A percentile compares a stretch with the other conserved stretches of the same genome.
These are phyloP conservation scores for Acronicta leporina DNA, from an alignment of 2,888 invertebrate species.

Conservation along the genomic window DNA sequence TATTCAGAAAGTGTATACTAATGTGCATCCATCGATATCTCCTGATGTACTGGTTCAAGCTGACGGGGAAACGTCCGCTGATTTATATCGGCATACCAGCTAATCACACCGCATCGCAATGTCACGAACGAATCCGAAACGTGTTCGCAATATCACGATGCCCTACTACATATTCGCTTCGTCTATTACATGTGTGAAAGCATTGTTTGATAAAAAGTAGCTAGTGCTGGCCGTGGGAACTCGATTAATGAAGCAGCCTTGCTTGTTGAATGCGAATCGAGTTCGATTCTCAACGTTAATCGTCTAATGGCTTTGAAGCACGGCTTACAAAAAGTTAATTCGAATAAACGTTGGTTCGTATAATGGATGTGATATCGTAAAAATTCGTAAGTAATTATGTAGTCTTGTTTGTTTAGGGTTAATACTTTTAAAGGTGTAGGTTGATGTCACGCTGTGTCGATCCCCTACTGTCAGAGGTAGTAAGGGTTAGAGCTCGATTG, in stretches of 20 bases:
- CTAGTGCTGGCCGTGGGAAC: slow-evolving; percentile 50
- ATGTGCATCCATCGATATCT: slow-evolving; percentile 33
- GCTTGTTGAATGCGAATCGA: slow-evolving; percentile 46
- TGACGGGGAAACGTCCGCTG: slow-evolving; percentile 26
- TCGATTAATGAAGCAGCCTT: slow-evolving; percentile 41
- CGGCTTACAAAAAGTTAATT: slow-evolving; percentile 26
- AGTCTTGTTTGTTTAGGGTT: slow-evolving; percentile 9
- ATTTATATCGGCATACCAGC: slow-evolving; percentile 30
- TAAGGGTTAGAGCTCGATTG: slow-evolving; percentile 5
- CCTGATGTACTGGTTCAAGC: slow-evolving; percentile 16
- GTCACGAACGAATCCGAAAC: slow-evolving; percentile 49
- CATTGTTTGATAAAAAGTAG: slow-evolving; percentile 51
- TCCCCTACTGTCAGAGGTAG: slow-evolving; percentile 13
- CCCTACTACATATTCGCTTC: slow-evolving; percentile 44
- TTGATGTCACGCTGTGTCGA: slow-evolving; percentile 37
- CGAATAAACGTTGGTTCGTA: slow-evolving; percentile 1
- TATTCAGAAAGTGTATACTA: slow-evolving; percentile 40
- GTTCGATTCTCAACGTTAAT: slow-evolving; percentile 24
- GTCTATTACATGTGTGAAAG: slow-evolving; percentile 53
- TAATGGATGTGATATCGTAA: slow-evolving; percentile 15
- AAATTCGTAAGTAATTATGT: slow-evolving; percentile 22
- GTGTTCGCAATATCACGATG: slow-evolving; percentile 39
- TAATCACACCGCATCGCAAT: slow-evolving; percentile 48
- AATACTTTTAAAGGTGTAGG: slow-evolving; percentile 12
- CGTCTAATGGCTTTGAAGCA: slow-evolving; percentile 12